Conservation (phyloP, 2,888 invertebrate species). For the Drosophila emarginata region DNA sequence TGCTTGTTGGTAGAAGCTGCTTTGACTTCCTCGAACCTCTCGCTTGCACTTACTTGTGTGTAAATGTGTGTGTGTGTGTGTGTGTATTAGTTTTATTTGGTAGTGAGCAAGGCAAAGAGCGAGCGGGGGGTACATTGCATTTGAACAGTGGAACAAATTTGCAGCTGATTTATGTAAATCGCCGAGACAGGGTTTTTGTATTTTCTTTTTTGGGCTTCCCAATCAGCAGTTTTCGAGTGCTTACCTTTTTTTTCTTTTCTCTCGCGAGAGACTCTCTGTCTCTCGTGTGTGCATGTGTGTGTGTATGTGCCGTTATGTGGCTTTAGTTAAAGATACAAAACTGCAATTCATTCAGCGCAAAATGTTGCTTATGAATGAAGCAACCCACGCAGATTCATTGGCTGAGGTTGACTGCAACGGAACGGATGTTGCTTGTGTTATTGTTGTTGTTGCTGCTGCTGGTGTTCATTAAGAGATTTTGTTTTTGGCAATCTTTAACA, state of each 20-base stretch:
- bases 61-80: background rate
- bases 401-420: constrained; percentile 47
- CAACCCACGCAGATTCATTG: constrained; percentile 56
- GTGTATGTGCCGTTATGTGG: constrained; percentile 25
- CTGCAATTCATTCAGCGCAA: constrained; percentile 70
- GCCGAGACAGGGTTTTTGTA: constrained; percentile 48
- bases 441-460: constrained; percentile 30
- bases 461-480: constrained; percentile 52
- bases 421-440: constrained; percentile 60
- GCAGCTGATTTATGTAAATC: constrained; percentile 77
- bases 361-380: constrained; percentile 73
- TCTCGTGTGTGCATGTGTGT: background rate
- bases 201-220: constrained; percentile 32
- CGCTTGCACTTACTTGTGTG: constrained; percentile 51
- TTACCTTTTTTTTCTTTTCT: constrained; percentile 26
- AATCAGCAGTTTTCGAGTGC: constrained; percentile 49
- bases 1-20: constrained; percentile 60
- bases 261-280: constrained; percentile 1
- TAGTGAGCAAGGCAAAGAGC: background rate
- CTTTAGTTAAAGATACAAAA: constrained; percentile 37
- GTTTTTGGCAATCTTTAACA: constrained; percentile 26
- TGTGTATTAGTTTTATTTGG: background rate
- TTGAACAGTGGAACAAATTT: constrained; percentile 76
- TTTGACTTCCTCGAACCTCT: constrained; percentile 71
- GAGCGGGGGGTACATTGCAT: constrained; percentile 65